Base-by-base conservation (phyloP, 2,113 vertebrate genomes). In the Calypte anna region DNA sequence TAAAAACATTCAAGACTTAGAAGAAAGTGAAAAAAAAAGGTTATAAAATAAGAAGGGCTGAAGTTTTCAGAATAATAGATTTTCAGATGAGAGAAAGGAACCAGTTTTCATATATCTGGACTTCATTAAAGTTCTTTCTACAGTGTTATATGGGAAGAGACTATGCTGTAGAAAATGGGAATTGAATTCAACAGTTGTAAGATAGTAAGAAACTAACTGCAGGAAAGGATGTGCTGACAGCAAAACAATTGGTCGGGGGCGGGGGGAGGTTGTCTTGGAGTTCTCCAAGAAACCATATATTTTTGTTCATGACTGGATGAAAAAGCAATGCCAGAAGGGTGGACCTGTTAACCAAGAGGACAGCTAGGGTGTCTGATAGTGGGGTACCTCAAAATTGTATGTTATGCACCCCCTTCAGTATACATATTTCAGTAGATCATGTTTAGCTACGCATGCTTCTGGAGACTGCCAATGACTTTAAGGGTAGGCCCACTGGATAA, bases 151-250 rank as follows among this genome's bases (percentile, higher is more conserved):
- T 88, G 76, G 53, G 79, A 90, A 94, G 91, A 73, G 27, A 54
- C 91, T 81, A 61, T 53, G 73, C 61, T 83, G 80, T 48, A 90
- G 69, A 94, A 95, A 94, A 95, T 40, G 28, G 38, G 76, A 94
- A 93, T 70, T 86, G 59, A 95, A 88, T 96, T 88, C 80, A 93
- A 51, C 92, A 75, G 90, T 81, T 94, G 75, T 67, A 90, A 77
- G 57, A 88, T 46, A 38, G 67, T 67, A 90, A 93, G 48, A 94
- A 83, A 83, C 50, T 58, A 82, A 77, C 7, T 18, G 81, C 24
- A 40, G 73, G n/a, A 48, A 90, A 55, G 30, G 73, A 77, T 44
- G 14, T 64, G 92, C 53, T 94, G 86, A 96, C 94, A 96, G 53
- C 31, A 81, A 86, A 96, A 95, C 88, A 94, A 86, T 92, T 94